Percentiles rank a stretch among this genome's conserved stretches.
Conservation (phyloP, 1,140 invertebrate genomes). For the Caerostris darwini region DNA sequence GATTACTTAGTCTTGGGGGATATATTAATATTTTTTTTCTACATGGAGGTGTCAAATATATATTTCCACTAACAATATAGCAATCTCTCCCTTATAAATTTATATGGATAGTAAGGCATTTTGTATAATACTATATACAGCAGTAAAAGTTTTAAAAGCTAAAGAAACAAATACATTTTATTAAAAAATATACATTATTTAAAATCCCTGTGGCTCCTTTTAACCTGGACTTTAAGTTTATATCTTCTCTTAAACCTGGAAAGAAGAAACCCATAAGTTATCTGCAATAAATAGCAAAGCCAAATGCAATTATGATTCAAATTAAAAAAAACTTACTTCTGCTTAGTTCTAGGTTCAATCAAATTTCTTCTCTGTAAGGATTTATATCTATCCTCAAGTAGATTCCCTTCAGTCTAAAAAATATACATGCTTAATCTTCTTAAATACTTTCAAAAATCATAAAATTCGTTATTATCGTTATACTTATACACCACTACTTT, state of each 20-base stretch:
- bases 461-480: too few species aligned
- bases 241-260: constrained; percentile 81
- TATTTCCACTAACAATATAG: too few species aligned
- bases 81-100: too few species aligned
- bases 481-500: too few species aligned
- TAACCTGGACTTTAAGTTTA: constrained; percentile 83
- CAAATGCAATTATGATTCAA: background rate
- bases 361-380: constrained; percentile 91
- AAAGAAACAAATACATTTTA: background rate
- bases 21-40: too few species aligned
- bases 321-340: constrained; percentile 80
- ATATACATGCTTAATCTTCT: background rate
- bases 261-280: constrained; percentile 48
- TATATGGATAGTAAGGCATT: too few species aligned
- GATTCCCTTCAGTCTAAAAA: constrained; percentile 84
- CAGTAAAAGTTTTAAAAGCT: background rate
- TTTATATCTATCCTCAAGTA: constrained; percentile 89
- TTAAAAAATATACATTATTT: constrained; percentile 16
- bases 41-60: too few species aligned
- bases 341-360: constrained; percentile 84
- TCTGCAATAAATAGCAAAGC: background rate
- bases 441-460: too few species aligned
- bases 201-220: constrained; percentile 81
- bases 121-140: too few species aligned
- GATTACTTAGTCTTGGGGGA: too few species aligned